phyloP scores from a whole-genome alignment of 2,888 invertebrate species.

The Melangyna quadrimaculata region DNA sequence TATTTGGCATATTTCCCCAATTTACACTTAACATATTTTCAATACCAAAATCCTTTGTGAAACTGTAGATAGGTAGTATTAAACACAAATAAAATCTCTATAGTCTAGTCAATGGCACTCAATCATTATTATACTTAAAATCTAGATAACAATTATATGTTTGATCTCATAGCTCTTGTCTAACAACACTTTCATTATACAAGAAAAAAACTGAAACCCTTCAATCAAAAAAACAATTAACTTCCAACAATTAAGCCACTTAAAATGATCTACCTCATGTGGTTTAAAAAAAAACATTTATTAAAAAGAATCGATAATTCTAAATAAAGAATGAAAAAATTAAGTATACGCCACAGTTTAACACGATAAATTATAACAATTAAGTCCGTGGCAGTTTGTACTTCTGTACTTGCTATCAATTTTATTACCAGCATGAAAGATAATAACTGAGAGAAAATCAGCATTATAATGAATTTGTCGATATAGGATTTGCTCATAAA shows the following conservation, averaged over 20 bases:
- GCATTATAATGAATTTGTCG: background rate
- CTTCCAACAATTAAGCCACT: background rate
- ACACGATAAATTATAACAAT: background rate
- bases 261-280: background rate
- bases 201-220: background rate
- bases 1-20: no score
- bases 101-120: background rate
- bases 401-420: background rate
- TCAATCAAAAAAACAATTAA: background rate
- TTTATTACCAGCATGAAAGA: background rate
- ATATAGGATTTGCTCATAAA: no score
- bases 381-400: background rate
- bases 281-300: background rate
- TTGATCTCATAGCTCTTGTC: background rate
- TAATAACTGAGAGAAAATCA: background rate
- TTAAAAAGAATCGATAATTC: background rate
- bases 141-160: background rate
- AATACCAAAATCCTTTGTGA: background rate
- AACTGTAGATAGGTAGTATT: background rate
- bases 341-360: slow-evolving; percentile 17
- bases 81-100: background rate
- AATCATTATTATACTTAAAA: background rate
- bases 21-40: background rate
- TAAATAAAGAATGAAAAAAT: background rate
- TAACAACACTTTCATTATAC: background rate